Evolutionary conservation across 2,888 invertebrate species (phyloP).

Genomic region (Nebria brevicollis): DNA sequence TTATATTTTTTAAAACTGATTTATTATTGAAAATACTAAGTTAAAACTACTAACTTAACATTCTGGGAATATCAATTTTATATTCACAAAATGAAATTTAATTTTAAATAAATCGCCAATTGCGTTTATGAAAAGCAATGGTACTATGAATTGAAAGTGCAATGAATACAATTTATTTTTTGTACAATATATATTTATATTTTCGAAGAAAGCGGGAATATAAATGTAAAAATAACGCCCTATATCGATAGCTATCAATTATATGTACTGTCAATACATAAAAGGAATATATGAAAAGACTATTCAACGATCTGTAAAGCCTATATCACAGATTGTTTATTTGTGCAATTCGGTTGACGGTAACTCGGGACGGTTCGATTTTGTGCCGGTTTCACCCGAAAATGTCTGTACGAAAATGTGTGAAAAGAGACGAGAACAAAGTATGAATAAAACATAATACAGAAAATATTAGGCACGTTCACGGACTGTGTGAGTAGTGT

Average conservation of each 20-base stretch:
- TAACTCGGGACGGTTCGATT: background rate
- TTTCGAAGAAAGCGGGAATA: background rate
- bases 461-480: constrained; percentile 41
- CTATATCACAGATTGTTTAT: background rate
- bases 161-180: too few species aligned
- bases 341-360: background rate
- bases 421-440: constrained; percentile 21
- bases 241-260: background rate
- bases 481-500: constrained; percentile 24
- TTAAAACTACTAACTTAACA: too few species aligned
- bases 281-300: background rate
- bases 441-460: constrained; percentile 42
- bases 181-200: too few species aligned
- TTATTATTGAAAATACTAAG: too few species aligned
- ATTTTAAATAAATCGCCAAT: too few species aligned
- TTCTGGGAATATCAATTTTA: too few species aligned
- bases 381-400: background rate
- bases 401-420: constrained; percentile 8
- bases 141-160: too few species aligned
- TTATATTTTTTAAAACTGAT: too few species aligned
- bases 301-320: background rate
- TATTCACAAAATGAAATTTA: too few species aligned
- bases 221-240: background rate
- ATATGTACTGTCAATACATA: background rate
- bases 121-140: too few species aligned